Conservation (phyloP, 2,113 vertebrate species). For the Clupea harengus region DNA sequence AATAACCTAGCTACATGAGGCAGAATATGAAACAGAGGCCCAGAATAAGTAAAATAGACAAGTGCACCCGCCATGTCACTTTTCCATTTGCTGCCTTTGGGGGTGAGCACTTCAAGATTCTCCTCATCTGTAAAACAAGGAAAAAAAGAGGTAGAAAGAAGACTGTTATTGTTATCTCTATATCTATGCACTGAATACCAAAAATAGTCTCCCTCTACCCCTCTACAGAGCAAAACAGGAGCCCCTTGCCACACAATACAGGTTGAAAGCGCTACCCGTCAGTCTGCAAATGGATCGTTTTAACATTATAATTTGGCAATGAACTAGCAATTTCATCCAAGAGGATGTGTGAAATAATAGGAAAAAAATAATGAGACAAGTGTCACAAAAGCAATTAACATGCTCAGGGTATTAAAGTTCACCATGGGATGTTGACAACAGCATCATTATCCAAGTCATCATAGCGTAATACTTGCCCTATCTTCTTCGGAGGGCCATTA, state of each 20-base stretch:
- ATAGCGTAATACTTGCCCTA: conserved; percentile 71
- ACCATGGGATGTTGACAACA: conserved; percentile 70
- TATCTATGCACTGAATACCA: conserved; percentile 71
- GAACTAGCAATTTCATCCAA: conserved; percentile 39
- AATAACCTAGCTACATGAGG: conserved; percentile 84
- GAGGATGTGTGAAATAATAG: conserved; percentile 54
- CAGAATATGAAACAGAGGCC: conserved; percentile 90
- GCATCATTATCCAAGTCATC: conserved; percentile 71
- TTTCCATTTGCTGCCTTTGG: conserved; percentile 77
- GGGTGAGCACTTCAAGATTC: conserved; percentile 72
- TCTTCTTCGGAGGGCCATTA: conserved; percentile 75
- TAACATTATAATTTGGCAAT: conserved; percentile 31
- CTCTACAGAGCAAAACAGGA: conserved; percentile 52
- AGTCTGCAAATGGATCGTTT: conserved; percentile 53
- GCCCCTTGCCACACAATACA: background rate
- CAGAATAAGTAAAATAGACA: conserved; percentile 91
- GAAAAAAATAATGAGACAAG: conserved; percentile 64
- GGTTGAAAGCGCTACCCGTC: conserved; percentile 55
- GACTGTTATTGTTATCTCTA: conserved; percentile 69
- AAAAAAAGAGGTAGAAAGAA: conserved; percentile 44
- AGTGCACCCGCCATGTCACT: conserved; percentile 81
- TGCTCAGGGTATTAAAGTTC: conserved; percentile 68
- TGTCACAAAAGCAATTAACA: conserved; percentile 73
- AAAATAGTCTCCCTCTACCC: conserved; percentile 55
- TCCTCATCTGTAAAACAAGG: conserved; percentile 58